Evolutionary conservation across 2,888 invertebrate species (phyloP), one percentile per base, ranked within the genome.

Genomic region (Meandrusa payeni): DNA sequence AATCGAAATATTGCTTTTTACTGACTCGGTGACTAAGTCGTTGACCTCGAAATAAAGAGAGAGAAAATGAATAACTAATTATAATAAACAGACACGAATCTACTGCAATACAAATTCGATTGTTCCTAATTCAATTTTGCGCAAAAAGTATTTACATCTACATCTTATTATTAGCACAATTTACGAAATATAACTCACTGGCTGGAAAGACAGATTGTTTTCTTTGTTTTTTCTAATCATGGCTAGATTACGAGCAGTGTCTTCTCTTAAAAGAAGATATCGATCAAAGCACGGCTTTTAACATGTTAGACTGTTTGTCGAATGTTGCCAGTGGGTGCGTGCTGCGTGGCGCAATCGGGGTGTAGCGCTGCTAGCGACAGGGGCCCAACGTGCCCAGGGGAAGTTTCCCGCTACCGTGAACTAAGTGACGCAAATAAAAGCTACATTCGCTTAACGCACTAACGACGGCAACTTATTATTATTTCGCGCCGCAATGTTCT

Each of bases 381-480:
- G 3, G 9, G 15, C 15, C 15, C 15, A 15, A 15, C 15, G 2
- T 4, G 4, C 15, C 4, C 15, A 34, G 34, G 24, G 34, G 34
- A 34, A 34, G 15, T 23, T 34, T 9, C 15, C 23, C 33, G 5
- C 23, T 24, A 9, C 13, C 10, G 6, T 2, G 34, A 9, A 15
- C 27, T 27, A 6, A 6, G 15, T n/a, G 2, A 23, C 5, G 34
- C 15, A 34, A 17, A 26, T 38, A 38, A 27, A 27, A 27, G 20
- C 38, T 27, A 28, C 5, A 20, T 28, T 27, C 38, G 38, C 38
- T 13, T 27, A 27, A 20, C 27, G 4, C 13, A 2, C 13, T 24
- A 34, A 34, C 12, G 20, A 11, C 26, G 36, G 7, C n/a, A 20
- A 20, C 12, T 37, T 27, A 37, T 28, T 38, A 38, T 28, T 38